These are phyloP conservation scores for Conops quadrifasciatus DNA, from an alignment of 2,888 invertebrate genomes.

Conservation along the genomic window DNA sequence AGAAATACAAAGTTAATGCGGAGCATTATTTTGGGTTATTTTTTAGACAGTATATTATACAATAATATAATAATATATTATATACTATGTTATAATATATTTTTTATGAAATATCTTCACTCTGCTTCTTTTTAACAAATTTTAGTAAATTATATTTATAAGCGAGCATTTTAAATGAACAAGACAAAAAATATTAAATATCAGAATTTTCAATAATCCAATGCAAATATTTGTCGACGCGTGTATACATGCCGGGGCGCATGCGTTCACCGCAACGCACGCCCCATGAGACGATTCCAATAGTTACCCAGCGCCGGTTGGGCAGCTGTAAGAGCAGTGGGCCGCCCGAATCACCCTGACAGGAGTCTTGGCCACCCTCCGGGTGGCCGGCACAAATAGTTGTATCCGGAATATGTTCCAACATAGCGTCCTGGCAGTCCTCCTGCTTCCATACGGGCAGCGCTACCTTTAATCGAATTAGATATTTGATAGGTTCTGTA, in stretches of 20 bases:
- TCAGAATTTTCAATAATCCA: slow-evolving; percentile 64
- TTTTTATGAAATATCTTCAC: too few species aligned
- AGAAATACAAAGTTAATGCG: slow-evolving; percentile 44
- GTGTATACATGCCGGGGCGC: slow-evolving; percentile 82
- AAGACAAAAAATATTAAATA: slow-evolving; percentile 47
- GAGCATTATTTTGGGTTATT: slow-evolving; percentile 44
- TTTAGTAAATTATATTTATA: slow-evolving; percentile 10
- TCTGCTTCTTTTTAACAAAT: slow-evolving; percentile 25
- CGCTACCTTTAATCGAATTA: slow-evolving; percentile 52
- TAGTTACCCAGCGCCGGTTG: slow-evolving; percentile 78
- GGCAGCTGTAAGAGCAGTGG: slow-evolving; percentile 79
- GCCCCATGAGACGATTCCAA: slow-evolving; percentile 89
- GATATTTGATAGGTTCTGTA: not conserved
- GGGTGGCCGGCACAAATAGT: slow-evolving; percentile 80
- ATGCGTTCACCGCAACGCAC: slow-evolving; percentile 79
- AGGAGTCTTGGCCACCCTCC: slow-evolving; percentile 82
- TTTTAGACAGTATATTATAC: too few species aligned
- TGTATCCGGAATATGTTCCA: slow-evolving; percentile 73
- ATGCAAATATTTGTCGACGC: slow-evolving; percentile 67
- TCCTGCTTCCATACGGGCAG: slow-evolving; percentile 81
- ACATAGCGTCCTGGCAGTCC: slow-evolving; percentile 71
- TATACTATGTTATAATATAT: slow-evolving; percentile 36
- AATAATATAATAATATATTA: too few species aligned
- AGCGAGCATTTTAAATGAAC: slow-evolving; percentile 28
- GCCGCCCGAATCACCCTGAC: slow-evolving; percentile 75